These are phyloP conservation scores for Columbina picui DNA, from an alignment of 2,113 vertebrate species.

Conservation along the genomic window DNA sequence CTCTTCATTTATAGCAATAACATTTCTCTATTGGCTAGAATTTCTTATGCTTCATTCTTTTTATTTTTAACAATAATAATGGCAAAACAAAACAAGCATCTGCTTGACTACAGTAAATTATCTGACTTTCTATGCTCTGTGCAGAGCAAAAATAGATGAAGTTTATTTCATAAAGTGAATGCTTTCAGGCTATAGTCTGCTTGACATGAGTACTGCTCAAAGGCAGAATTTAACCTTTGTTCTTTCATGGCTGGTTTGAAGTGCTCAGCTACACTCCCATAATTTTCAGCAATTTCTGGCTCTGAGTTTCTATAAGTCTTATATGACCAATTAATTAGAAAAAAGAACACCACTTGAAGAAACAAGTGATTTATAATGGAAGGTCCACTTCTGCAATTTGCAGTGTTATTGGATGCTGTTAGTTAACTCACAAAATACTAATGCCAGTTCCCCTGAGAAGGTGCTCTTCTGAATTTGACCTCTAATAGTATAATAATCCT, in stretches of 20 bases:
- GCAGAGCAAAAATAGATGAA: slow-evolving; percentile 30
- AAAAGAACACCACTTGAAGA: background rate
- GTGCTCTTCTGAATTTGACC: background rate
- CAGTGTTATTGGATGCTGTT: background rate
- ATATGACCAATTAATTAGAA: slow-evolving; percentile 49
- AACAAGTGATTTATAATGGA: slow-evolving; percentile 24
- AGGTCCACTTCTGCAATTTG: background rate
- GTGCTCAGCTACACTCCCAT: background rate
- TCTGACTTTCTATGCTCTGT: slow-evolving; percentile 9
- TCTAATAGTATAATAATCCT: background rate
- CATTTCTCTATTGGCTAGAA: background rate
- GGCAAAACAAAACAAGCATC: slow-evolving; percentile 19
- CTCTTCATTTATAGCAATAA: background rate
- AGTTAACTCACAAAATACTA: background rate
- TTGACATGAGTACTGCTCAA: background rate
- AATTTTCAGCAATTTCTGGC: slow-evolving; percentile 2
- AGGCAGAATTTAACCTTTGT: slow-evolving; percentile 16
- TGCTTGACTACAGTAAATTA: background rate
- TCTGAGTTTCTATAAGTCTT: background rate
- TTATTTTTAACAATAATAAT: background rate
- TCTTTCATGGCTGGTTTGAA: background rate
- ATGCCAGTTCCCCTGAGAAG: background rate
- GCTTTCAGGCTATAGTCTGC: background rate
- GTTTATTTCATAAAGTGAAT: slow-evolving; percentile 19
- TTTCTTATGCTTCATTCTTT: background rate